Evolutionary conservation across 1,140 invertebrate genomes (phyloP).

Genomic region (Drosophila pandora): DNA sequence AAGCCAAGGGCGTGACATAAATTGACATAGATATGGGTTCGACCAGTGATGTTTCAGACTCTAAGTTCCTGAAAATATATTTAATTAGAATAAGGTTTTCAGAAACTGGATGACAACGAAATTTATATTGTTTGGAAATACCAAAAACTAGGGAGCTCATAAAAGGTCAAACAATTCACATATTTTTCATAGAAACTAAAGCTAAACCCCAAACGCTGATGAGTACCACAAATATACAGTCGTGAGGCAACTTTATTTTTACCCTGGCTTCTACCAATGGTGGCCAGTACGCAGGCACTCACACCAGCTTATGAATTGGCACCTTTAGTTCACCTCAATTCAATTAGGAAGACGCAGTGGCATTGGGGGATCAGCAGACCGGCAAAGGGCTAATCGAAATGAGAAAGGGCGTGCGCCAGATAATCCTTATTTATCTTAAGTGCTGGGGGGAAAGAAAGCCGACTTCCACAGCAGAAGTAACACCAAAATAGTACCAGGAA

Average conservation of each 20-base stretch:
- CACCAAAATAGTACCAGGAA: not conserved
- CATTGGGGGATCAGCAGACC: constrained; percentile 33
- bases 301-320: constrained; percentile 35
- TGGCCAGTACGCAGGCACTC: constrained; percentile 4
- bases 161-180: too few relatives aligned
- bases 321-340: constrained; percentile 19
- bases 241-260: constrained; percentile 21
- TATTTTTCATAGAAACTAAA: not conserved
- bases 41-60: too few relatives aligned
- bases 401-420: constrained; percentile 6
- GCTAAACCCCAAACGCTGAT: constrained; percentile 13
- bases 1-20: too few relatives aligned
- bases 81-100: too few relatives aligned
- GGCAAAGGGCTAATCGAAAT: constrained; percentile 15
- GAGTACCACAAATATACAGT: constrained; percentile 27
- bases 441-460: not conserved
- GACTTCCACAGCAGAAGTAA: not conserved
- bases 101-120: too few relatives aligned
- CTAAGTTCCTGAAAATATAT: too few relatives aligned
- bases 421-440: constrained; percentile 14
- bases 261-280: not conserved
- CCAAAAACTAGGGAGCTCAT: too few relatives aligned
- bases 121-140: too few relatives aligned
- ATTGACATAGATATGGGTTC: too few relatives aligned
- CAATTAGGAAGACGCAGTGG: constrained; percentile 38